phyloP scores from a whole-genome alignment of 1,140 invertebrate species.

The Telenomus remus region DNA sequence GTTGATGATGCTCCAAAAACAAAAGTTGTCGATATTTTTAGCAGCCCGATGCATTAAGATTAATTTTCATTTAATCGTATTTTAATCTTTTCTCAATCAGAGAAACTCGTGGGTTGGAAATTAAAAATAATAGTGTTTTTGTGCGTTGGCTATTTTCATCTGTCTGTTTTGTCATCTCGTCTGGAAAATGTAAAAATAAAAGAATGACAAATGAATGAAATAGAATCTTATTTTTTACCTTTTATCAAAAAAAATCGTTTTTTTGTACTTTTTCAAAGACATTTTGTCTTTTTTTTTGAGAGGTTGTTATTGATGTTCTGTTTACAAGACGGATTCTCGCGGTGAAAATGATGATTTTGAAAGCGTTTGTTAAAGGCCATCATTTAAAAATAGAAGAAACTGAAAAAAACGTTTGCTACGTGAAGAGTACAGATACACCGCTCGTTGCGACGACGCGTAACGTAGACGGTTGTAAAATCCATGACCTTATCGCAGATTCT shows the following conservation, averaged over 20 bases:
- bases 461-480: slow-evolving; percentile 65
- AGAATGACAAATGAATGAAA: no score
- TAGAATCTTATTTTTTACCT: no score
- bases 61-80: slow-evolving; percentile 34
- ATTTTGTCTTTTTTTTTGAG: no score
- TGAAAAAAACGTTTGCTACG: slow-evolving; percentile 10
- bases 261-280: no score
- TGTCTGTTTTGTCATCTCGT: no score
- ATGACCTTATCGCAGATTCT: slow-evolving; percentile 61
- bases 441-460: slow-evolving; percentile 61
- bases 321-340: no score
- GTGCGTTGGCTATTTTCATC: not conserved
- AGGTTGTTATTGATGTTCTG: no score
- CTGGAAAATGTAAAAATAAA: no score
- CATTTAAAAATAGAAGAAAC: slow-evolving; percentile 12
- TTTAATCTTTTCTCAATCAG: not conserved
- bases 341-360: no score
- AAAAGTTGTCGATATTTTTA: slow-evolving; percentile 37
- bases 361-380: no score
- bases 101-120: not conserved
- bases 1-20: slow-evolving; percentile 34
- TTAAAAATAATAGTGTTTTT: not conserved
- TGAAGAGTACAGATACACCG: slow-evolving; percentile 40
- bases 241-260: no score
- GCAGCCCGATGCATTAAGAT: slow-evolving; percentile 24